phyloP scores from a whole-genome alignment of 2,888 invertebrate genomes.

The Omphaloscelis lunosa region DNA sequence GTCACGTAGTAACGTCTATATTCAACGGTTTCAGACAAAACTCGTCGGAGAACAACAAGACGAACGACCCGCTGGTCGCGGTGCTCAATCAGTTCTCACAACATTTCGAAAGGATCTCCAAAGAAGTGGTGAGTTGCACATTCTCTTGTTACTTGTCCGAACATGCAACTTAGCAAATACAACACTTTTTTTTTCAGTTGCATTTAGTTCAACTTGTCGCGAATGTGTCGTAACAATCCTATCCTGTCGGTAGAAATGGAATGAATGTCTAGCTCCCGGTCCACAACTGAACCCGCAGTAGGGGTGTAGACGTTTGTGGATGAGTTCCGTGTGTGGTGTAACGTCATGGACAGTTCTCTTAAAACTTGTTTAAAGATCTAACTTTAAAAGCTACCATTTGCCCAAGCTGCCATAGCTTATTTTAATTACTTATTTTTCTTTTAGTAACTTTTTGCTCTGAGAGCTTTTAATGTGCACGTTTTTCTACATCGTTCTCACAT shows the following conservation, averaged over 20 bases:
- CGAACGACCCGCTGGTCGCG: slow-evolving; percentile 79
- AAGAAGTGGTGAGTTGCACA: slow-evolving; percentile 81
- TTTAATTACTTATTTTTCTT: background rate
- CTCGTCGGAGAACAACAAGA: slow-evolving; percentile 83
- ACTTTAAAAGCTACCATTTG: background rate
- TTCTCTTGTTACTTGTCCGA: background rate
- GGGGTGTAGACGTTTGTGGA: background rate
- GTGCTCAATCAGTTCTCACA: slow-evolving; percentile 82
- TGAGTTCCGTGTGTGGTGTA: background rate
- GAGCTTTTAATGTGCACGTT: background rate
- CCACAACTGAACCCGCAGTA: too few species aligned
- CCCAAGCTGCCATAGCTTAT: background rate
- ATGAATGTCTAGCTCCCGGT: background rate
- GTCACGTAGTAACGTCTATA: background rate
- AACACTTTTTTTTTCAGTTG: background rate
- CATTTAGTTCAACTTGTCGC: background rate
- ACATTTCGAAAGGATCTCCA: slow-evolving; percentile 83
- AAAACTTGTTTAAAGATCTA: background rate
- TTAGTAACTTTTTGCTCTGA: background rate
- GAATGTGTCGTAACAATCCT: background rate
- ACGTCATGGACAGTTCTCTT: background rate
- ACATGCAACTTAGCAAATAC: background rate
- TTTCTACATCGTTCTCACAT: background rate
- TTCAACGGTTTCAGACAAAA: slow-evolving; percentile 83
- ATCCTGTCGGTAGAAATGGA: background rate